A percentile compares a stretch with the other conserved stretches of the same genome.
Evolutionary conservation across 2,888 invertebrate genomes (phyloP).

Genomic region (Trisateles emortualis): DNA sequence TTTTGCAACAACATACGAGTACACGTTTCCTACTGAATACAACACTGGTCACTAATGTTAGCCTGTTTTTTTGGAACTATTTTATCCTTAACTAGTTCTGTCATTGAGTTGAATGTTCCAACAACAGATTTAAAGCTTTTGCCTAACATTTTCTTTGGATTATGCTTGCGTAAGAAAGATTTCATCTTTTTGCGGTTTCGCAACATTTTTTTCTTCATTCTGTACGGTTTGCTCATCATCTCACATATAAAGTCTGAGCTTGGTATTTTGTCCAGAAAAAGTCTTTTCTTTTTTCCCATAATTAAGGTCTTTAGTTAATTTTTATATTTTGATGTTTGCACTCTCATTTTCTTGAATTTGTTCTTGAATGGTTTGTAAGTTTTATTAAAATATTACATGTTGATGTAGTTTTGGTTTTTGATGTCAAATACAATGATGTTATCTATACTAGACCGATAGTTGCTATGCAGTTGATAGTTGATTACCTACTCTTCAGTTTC

Average conservation of each 20-base stretch:
- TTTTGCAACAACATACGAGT: background rate
- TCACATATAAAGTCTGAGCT: slow-evolving; percentile 69
- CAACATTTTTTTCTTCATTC: slow-evolving; percentile 68
- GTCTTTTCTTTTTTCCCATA: slow-evolving; percentile 66
- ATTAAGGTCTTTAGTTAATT: slow-evolving; percentile 14
- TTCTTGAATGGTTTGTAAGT: slow-evolving; percentile 9
- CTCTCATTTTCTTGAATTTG: slow-evolving; percentile 21
- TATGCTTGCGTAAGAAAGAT: slow-evolving; percentile 68
- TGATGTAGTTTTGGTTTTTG: slow-evolving; percentile 19
- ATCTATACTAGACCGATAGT: too few species aligned
- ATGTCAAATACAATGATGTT: slow-evolving; percentile 31
- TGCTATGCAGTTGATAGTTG: too few species aligned
- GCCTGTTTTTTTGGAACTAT: too few species aligned
- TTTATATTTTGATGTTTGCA: slow-evolving; percentile 7
- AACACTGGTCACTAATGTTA: slow-evolving; percentile 72
- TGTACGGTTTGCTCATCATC: slow-evolving; percentile 72
- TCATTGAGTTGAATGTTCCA: slow-evolving; percentile 66
- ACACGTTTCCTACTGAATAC: slow-evolving; percentile 54
- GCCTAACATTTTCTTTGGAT: slow-evolving; percentile 55
- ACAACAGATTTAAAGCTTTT: slow-evolving; percentile 64
- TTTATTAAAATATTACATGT: slow-evolving; percentile 30
- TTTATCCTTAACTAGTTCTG: slow-evolving; percentile 70
- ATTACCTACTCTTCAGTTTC: too few species aligned
- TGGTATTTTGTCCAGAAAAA: slow-evolving; percentile 63
- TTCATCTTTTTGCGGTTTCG: slow-evolving; percentile 64